These are phyloP conservation scores for Clarias macrocephalus DNA, from an alignment of 2,113 vertebrate species.

Conservation along the genomic window DNA sequence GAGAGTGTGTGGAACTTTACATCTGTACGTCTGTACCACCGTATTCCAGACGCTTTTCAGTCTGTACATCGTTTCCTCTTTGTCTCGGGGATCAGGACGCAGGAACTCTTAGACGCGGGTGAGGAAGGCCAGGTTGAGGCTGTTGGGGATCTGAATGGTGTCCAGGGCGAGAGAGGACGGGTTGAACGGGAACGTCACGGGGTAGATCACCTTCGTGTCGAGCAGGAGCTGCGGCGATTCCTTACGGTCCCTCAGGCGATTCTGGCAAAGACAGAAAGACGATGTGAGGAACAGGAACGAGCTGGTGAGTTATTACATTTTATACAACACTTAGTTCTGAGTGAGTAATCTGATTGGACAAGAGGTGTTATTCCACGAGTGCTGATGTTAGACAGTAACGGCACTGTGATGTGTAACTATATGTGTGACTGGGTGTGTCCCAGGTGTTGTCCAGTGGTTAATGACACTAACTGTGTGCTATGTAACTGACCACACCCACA, in stretches of 20 bases:
- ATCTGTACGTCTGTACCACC: not conserved
- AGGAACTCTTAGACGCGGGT: constrained; percentile 80
- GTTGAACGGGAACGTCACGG: constrained; percentile 95
- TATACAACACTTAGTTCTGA: not conserved
- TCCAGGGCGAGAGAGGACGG: constrained; percentile 93
- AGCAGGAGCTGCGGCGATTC: constrained; percentile 94
- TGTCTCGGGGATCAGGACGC: constrained; percentile 4
- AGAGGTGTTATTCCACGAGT: no score
- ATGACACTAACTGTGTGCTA: no score
- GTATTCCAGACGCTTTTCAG: not conserved
- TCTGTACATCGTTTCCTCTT: not conserved
- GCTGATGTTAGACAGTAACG: no score
- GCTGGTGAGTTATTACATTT: not conserved
- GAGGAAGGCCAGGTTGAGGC: constrained; percentile 91
- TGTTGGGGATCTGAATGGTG: constrained; percentile 95
- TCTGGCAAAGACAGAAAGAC: constrained; percentile 65
- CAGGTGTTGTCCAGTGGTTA: no score
- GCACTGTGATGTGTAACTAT: no score
- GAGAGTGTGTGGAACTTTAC: constrained; percentile 3
- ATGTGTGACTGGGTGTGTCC: no score
- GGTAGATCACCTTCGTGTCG: constrained; percentile 98
- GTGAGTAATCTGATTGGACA: no score
- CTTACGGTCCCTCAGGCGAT: constrained; percentile 91
- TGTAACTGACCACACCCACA: no score
- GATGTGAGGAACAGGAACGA: not conserved